Evolutionary conservation across 2,113 vertebrate genomes (phyloP), one percentile per base, ranked within the genome.

Genomic region (Casuarius casuarius): DNA sequence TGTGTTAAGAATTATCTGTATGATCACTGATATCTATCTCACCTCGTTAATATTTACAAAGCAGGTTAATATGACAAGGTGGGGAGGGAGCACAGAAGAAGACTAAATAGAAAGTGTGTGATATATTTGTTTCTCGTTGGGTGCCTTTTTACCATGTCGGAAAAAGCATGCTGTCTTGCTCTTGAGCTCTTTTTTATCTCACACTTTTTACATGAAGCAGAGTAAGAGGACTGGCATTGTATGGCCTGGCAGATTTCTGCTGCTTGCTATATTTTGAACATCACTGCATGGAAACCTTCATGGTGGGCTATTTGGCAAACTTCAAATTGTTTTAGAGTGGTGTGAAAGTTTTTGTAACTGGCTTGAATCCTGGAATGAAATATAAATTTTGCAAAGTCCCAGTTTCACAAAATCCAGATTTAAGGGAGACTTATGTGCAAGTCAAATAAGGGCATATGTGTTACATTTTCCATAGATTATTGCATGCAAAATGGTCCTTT

Each of bases 231-330:
- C 31, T 3, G 35, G 8, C 3, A 5, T 8, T 6, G 22, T 17
- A 2, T 1, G 12, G 44, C 31, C 56, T 33, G 56, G 31, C 6
- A 6, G 31, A 18, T 20, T 61, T 19, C 51, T 42, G 2, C n/a
- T 17, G 1, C 14, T 42, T 21, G 56, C 51, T 28, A 1, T 16
- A 1, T 52, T 17, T 0, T 1, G 35, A 22, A 52, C 26, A 9
- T 2, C 10, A 6, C 1, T 1, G 25, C 46, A 5, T 12, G 12
- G 48, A 20, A 71, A 2, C 23, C 29, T 46, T 46, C 44, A 46
- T 15, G 44, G 44, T 11, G 49, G 23, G 25, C 14, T 72, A 25
- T 42, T 4, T 63, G 73, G 42, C 25, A 22, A 56, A 14, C 42
- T 31, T 19, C 26, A 9, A 1, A 12, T 10, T 6, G 16, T 20